Conservation (phyloP, 2,888 invertebrate species). For the Folsomia candida region DNA sequence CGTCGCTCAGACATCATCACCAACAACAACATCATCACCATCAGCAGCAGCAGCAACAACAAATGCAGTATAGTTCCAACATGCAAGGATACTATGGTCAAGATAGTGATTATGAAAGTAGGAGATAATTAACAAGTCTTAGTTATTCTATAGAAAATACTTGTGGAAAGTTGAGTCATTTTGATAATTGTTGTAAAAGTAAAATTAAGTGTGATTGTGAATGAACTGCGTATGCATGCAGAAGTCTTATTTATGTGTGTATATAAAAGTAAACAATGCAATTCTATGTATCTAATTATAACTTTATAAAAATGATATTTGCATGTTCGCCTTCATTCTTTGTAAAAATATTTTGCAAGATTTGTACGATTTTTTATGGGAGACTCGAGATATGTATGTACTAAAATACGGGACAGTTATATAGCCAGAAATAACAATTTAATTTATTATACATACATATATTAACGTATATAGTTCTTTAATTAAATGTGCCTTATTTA, state of each 20-base stretch:
- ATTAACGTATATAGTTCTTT: too few relatives aligned
- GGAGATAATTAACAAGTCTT: constrained; percentile 30
- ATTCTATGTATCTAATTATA: too few relatives aligned
- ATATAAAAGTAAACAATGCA: too few relatives aligned
- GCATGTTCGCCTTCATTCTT: too few relatives aligned
- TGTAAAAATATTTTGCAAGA: too few relatives aligned
- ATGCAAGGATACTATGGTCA: constrained; percentile 49
- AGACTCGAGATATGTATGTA: neutral
- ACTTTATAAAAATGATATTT: too few relatives aligned
- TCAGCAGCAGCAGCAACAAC: constrained; percentile 25
- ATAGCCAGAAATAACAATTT: neutral
- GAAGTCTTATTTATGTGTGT: too few relatives aligned
- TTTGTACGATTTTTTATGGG: too few relatives aligned
- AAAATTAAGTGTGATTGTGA: neutral
- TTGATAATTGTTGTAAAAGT: neutral
- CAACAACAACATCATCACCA: constrained; percentile 14
- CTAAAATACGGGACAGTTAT: neutral
- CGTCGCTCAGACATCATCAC: constrained; percentile 30
- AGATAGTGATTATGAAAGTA: constrained; percentile 46
- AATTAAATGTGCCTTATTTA: neutral
- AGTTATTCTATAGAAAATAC: neutral
- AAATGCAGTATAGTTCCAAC: constrained; percentile 42
- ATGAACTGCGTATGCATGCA: too few relatives aligned
- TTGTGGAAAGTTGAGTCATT: neutral
- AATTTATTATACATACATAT: neutral